These are phyloP conservation scores for Sphinx pinastri DNA, from an alignment of 2,888 invertebrate species.

Conservation along the genomic window DNA sequence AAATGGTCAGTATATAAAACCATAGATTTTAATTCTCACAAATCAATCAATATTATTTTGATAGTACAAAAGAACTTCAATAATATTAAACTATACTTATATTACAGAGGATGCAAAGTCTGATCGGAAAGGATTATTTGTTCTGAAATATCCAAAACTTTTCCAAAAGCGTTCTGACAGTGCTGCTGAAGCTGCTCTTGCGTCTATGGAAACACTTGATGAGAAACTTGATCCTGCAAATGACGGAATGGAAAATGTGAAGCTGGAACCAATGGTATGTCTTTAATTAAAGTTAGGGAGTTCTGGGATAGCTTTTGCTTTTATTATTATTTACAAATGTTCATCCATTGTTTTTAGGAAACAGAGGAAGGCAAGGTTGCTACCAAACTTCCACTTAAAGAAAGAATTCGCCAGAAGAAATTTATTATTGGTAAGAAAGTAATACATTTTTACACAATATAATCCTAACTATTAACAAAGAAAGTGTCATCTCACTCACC, in stretches of 20 bases:
- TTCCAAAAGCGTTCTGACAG: conserved; percentile 83
- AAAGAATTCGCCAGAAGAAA: conserved; percentile 86
- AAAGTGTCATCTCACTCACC: too few species aligned
- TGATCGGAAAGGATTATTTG: conserved; percentile 54
- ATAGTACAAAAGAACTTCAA: too few species aligned
- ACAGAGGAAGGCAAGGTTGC: conserved; percentile 81
- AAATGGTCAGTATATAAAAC: conserved; percentile 50
- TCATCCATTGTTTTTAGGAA: conserved; percentile 64
- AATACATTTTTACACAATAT: too few species aligned
- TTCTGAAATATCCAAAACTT: conserved; percentile 76
- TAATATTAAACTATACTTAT: background rate
- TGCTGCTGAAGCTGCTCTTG: conserved; percentile 87
- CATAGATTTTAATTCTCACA: too few species aligned
- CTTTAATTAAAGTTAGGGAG: background rate
- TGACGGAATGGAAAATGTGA: conserved; percentile 90
- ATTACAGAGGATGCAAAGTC: conserved; percentile 51
- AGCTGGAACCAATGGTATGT: conserved; percentile 84
- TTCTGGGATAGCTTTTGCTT: background rate
- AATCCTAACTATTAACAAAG: too few species aligned
- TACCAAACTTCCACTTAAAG: conserved; percentile 79
- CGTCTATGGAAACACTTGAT: conserved; percentile 92
- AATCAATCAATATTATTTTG: too few species aligned
- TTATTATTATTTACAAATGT: background rate
- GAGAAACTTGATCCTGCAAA: conserved; percentile 88
- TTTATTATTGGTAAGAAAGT: conserved; percentile 85